Evolutionary conservation across 2,113 vertebrate species (phyloP).

Genomic region (Datnioides undecimradiatus): DNA sequence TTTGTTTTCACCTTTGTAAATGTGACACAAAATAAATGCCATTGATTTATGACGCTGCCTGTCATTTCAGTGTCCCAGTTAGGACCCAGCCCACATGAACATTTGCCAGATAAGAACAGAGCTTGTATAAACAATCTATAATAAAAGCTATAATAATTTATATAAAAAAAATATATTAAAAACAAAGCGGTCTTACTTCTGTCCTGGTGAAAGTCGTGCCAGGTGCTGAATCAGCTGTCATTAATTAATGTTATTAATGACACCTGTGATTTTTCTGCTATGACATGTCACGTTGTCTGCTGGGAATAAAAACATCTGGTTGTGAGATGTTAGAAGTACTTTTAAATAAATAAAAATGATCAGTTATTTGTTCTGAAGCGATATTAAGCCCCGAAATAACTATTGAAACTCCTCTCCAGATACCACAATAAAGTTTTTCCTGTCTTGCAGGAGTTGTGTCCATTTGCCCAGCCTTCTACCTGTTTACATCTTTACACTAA

Average conservation of each 20-base stretch:
- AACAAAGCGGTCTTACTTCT: neutral
- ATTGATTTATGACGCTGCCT: neutral
- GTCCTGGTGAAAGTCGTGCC: neutral
- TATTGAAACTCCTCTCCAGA: neutral
- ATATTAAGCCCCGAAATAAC: neutral
- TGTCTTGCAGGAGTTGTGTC: too few species aligned
- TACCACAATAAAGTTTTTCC: neutral
- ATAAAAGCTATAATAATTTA: too few species aligned
- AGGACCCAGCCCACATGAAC: neutral
- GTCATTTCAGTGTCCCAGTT: neutral
- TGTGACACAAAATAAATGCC: too few species aligned
- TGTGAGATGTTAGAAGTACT: neutral
- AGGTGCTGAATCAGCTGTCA: neutral
- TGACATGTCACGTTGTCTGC: neutral
- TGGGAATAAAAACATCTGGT: neutral
- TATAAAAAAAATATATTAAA: too few species aligned
- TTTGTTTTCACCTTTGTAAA: slow-evolving; percentile 10
- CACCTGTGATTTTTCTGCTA: neutral
- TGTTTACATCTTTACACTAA: neutral
- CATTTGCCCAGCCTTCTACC: neutral
- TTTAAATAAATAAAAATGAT: neutral
- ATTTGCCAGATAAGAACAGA: neutral
- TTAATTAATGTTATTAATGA: neutral
- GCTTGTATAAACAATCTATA: too few species aligned
- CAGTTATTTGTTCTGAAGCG: neutral